phyloP scores from a whole-genome alignment of 2,888 invertebrate species.

The Pedicia rivosa region DNA sequence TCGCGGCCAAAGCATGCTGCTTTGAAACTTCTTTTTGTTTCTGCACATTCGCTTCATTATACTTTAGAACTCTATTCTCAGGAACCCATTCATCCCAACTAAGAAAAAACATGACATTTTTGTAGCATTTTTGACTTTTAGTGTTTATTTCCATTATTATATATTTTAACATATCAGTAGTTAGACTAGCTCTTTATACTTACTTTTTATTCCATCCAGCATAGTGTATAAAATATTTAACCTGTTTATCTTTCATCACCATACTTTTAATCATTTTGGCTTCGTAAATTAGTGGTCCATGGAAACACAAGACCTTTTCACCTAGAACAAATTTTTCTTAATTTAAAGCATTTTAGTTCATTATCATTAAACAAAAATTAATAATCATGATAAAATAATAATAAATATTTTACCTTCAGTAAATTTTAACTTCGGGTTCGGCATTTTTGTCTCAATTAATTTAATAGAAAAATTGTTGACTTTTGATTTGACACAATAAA shows the following conservation, averaged over 20 bases:
- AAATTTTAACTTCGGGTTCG: constrained; percentile 57
- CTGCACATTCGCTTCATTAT: constrained; percentile 76
- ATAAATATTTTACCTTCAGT: constrained; percentile 60
- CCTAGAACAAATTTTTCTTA: too few relatives aligned
- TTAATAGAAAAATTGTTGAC: too few relatives aligned
- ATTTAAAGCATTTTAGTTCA: too few relatives aligned
- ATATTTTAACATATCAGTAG: neutral
- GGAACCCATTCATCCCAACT: constrained; percentile 91
- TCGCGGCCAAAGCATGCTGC: constrained; percentile 54
- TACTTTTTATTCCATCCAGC: constrained; percentile 98
- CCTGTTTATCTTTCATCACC: constrained; percentile 68
- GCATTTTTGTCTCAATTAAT: constrained; percentile 26
- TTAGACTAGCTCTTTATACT: too few relatives aligned
- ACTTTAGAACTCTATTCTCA: constrained; percentile 77
- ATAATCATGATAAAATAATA: constrained; percentile 8
- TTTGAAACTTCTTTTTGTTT: constrained; percentile 77
- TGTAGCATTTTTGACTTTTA: too few relatives aligned
- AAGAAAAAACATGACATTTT: too few relatives aligned
- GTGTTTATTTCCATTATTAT: constrained; percentile 2
- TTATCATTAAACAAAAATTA: too few relatives aligned
- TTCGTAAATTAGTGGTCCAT: constrained; percentile 91
- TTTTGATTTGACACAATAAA: too few relatives aligned
- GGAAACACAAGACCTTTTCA: constrained; percentile 86
- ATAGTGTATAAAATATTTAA: constrained; percentile 88
- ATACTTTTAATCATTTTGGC: constrained; percentile 84